These are phyloP conservation scores for Endomychus coccineus DNA, from an alignment of 2,888 invertebrate species.

Conservation along the genomic window DNA sequence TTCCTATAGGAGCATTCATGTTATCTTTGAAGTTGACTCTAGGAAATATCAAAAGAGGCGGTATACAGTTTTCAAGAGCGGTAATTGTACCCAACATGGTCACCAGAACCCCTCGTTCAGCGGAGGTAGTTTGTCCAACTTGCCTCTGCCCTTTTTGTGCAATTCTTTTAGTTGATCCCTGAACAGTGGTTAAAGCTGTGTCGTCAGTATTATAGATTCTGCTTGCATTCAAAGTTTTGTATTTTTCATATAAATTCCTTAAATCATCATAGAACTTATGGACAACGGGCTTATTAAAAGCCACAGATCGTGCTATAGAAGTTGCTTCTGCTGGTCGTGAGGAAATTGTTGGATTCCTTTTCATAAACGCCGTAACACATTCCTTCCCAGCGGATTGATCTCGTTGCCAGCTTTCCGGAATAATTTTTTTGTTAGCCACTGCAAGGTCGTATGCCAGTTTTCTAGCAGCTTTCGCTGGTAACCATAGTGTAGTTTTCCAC, in stretches of 20 bases:
- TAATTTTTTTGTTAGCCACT: not conserved
- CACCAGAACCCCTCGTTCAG: slow-evolving; percentile 2
- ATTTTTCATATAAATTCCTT: slow-evolving; percentile 3
- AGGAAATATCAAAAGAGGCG: slow-evolving; percentile 12
- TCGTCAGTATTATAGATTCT: slow-evolving; percentile 7
- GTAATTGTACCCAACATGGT: slow-evolving; percentile 6
- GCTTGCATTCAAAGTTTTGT: slow-evolving; percentile 2
- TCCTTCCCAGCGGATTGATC: slow-evolving; percentile 2
- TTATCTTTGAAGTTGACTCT: slow-evolving; percentile 5
- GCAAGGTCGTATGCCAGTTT: slow-evolving; percentile 5
- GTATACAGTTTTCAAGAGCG: slow-evolving; percentile 9
- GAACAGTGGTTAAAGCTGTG: slow-evolving; percentile 4
- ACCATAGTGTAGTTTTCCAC: slow-evolving; percentile 4
- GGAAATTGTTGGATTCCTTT: slow-evolving; percentile 7
- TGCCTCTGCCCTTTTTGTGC: slow-evolving; percentile 4
- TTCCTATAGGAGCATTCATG: too few relatives aligned
- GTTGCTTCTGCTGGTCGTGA: not conserved
- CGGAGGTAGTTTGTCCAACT: slow-evolving; percentile 4
- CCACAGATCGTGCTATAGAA: slow-evolving; percentile 2
- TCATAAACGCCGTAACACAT: slow-evolving; percentile 6
- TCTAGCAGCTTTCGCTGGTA: slow-evolving; percentile 5
- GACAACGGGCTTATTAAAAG: slow-evolving; percentile 6
- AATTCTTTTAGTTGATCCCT: slow-evolving; percentile 3
- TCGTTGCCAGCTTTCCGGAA: slow-evolving; percentile 3
- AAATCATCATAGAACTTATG: slow-evolving; percentile 4